A percentile compares a stretch with the other conserved stretches of the same genome.
Conservation (phyloP, 2,113 vertebrate genomes). For the Gnathonemus echidnorhynchus region DNA sequence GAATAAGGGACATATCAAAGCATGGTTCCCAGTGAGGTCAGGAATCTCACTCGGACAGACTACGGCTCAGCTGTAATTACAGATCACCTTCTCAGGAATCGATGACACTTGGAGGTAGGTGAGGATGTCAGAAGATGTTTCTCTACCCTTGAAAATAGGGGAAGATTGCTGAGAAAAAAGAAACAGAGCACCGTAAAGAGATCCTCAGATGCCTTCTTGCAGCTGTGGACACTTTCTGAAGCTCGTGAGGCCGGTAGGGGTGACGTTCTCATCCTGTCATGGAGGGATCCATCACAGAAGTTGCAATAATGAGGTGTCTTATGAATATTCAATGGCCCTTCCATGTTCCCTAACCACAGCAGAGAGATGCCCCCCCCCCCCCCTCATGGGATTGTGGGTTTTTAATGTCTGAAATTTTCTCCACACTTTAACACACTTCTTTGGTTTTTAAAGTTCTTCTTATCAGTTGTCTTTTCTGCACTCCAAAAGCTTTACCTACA, state of each 20-base stretch:
- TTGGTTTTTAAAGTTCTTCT: not conserved
- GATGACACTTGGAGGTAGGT: not conserved
- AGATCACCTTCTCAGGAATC: not conserved
- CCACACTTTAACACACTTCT: not conserved
- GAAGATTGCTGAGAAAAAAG: not conserved
- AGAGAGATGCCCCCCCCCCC: too few relatives aligned
- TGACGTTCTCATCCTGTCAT: not conserved
- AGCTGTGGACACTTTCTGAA: not conserved
- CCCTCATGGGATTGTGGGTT: too few relatives aligned
- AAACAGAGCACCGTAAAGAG: not conserved
- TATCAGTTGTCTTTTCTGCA: not conserved
- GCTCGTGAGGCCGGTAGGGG: not conserved
- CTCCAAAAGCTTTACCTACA: not conserved
- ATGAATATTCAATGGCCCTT: not conserved
- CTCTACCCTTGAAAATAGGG: not conserved
- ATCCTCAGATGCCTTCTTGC: not conserved
- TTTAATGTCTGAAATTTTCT: too few relatives aligned
- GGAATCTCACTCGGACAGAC: not conserved
- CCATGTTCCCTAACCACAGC: not conserved
- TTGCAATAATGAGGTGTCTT: not conserved
- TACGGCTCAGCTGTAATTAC: not conserved
- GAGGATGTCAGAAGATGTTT: not conserved
- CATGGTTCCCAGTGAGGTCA: not conserved
- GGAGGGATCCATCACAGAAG: not conserved
- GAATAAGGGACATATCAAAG: not conserved